Percentiles rank a stretch among this genome's conserved stretches.
Conservation (phyloP, 2,888 invertebrate genomes). For the Gandaritis pyraliata region DNA sequence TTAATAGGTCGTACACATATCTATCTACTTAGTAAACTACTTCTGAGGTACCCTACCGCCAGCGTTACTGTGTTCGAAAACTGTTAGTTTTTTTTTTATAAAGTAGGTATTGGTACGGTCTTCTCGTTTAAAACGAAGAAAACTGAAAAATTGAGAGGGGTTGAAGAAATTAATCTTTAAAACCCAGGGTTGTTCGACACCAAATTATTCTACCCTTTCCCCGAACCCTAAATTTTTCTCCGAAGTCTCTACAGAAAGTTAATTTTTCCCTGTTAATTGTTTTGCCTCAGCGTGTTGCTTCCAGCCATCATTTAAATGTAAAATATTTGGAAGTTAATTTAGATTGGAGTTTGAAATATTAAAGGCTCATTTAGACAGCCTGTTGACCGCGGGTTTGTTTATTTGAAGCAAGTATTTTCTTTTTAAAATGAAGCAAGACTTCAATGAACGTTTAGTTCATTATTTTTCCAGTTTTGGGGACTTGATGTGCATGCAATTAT, state of each 20-base stretch:
- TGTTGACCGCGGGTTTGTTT: neutral
- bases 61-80: too few relatives aligned
- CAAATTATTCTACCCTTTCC: constrained; percentile 40
- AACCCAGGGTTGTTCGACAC: constrained; percentile 46
- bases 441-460: too few relatives aligned
- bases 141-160: constrained; percentile 15
- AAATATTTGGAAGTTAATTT: constrained; percentile 43
- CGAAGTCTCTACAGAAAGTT: constrained; percentile 47
- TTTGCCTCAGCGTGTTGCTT: constrained; percentile 36
- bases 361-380: constrained; percentile 21
- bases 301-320: constrained; percentile 27
- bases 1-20: too few relatives aligned
- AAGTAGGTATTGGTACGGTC: too few relatives aligned
- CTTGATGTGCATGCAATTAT: too few relatives aligned
- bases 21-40: too few relatives aligned
- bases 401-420: neutral
- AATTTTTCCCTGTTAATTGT: constrained; percentile 54
- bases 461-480: too few relatives aligned
- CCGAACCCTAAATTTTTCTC: constrained; percentile 49
- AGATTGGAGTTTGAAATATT: constrained; percentile 43
- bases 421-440: neutral
- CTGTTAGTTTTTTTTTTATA: too few relatives aligned
- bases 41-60: too few relatives aligned
- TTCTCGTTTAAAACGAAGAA: constrained; percentile 2
- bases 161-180: constrained; percentile 41